A percentile compares a stretch with the other conserved stretches of the same genome.
These are phyloP conservation scores for Peromyscus leucopus DNA, from an alignment of 2,113 vertebrate genomes.

Conservation along the genomic window DNA sequence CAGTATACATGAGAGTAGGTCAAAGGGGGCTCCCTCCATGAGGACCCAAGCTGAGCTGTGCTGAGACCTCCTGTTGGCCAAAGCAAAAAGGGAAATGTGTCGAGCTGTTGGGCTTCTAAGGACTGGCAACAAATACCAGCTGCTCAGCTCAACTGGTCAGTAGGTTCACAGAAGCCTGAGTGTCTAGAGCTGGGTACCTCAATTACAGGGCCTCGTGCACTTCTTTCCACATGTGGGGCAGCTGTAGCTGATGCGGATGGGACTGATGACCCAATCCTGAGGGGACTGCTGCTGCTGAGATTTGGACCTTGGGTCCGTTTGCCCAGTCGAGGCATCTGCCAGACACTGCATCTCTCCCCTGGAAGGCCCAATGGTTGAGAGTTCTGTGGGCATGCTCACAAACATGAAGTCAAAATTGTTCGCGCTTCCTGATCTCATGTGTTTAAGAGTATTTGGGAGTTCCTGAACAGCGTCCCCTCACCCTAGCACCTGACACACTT, in stretches of 20 bases:
- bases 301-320: not conserved
- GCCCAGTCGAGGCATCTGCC: not conserved
- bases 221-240: no score
- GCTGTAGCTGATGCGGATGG: not conserved
- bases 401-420: accelerated
- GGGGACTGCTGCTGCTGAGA: not conserved
- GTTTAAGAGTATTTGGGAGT: not conserved
- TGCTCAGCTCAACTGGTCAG: not conserved
- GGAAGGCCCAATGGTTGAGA: not conserved
- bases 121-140: not conserved
- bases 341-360: not conserved
- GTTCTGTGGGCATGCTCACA: not conserved
- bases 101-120: not conserved
- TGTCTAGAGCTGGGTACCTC: not conserved
- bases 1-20: accelerated
- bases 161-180: not conserved
- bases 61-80: not conserved
- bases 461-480: not conserved
- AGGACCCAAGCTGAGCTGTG: not conserved
- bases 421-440: accelerated
- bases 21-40: not conserved
- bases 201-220: accelerated
- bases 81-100: not conserved
- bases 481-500: not conserved
- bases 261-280: no score